phyloP scores from a whole-genome alignment of 2,113 vertebrate genomes.

The Odontophorus gujanensis region DNA sequence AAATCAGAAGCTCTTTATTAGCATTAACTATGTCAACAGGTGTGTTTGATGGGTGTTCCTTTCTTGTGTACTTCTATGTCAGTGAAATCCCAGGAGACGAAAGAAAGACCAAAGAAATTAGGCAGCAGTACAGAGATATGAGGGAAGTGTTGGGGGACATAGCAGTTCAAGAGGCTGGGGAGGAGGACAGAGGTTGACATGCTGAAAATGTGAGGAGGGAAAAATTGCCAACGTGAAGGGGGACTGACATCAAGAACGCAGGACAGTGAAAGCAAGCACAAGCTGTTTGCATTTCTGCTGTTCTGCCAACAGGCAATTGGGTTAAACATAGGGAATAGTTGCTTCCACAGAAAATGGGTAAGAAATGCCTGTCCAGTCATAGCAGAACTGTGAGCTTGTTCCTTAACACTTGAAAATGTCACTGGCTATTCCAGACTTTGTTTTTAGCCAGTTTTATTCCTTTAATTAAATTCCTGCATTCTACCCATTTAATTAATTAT shows the following conservation, averaged over 20 bases:
- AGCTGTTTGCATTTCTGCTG: background rate
- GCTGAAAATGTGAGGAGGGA: background rate
- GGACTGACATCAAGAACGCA: background rate
- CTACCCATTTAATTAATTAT: too few relatives aligned
- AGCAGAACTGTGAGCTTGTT: background rate
- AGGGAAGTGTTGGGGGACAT: background rate
- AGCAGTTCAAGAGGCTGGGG: background rate
- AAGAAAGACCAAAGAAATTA: background rate
- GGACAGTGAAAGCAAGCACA: background rate
- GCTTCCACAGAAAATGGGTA: background rate
- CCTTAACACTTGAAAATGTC: background rate
- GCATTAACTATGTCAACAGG: rapidly evolving
- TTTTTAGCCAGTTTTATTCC: background rate
- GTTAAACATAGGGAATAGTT: background rate
- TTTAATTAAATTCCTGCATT: background rate
- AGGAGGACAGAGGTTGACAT: background rate
- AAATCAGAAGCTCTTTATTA: background rate
- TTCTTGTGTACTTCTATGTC: background rate
- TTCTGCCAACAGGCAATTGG: background rate
- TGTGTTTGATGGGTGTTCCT: rapidly evolving
- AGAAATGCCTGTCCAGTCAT: background rate
- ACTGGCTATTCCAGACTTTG: background rate
- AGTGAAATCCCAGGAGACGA: background rate
- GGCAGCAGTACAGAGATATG: background rate
- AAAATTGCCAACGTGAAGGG: background rate